Percentiles rank a stretch among this genome's conserved stretches.
These are phyloP conservation scores for Drosophila pseudotakahashii DNA, from an alignment of 2,888 invertebrate species.

Conservation along the genomic window DNA sequence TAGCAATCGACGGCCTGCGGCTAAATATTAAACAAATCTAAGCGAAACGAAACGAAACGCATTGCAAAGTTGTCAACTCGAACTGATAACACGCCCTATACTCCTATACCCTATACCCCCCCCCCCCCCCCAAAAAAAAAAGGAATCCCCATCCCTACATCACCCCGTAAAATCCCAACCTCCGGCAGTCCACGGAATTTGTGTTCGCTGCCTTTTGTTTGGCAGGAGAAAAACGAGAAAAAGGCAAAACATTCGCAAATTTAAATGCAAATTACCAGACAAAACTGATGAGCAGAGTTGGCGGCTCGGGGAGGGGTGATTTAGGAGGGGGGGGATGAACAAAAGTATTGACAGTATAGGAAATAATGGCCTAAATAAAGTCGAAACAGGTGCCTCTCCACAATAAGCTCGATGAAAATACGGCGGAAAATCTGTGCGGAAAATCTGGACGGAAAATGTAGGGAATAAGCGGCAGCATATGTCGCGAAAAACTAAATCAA, in stretches of 20 bases:
- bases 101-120: too few relatives aligned
- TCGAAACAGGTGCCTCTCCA: slow-evolving; percentile 35
- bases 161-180: background rate
- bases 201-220: slow-evolving; percentile 57
- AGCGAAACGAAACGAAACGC: slow-evolving; percentile 71
- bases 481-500: slow-evolving; percentile 28
- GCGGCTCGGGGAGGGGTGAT: background rate
- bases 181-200: slow-evolving; percentile 31
- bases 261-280: slow-evolving; percentile 76
- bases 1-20: slow-evolving; percentile 59
- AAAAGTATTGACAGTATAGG: slow-evolving; percentile 61
- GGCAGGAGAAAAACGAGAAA: slow-evolving; percentile 63
- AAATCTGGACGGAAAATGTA: background rate
- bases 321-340: background rate
- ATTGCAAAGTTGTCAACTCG: slow-evolving; percentile 79
- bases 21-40: slow-evolving; percentile 77
- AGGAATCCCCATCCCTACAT: background rate
- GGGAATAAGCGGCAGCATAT: slow-evolving; percentile 28
- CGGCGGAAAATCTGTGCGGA: background rate
- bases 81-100: slow-evolving; percentile 64
- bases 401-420: slow-evolving; percentile 4
- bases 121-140: background rate
- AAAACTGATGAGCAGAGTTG: slow-evolving; percentile 38
- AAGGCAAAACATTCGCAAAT: slow-evolving; percentile 79
- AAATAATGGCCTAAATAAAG: slow-evolving; percentile 55